phyloP scores from a whole-genome alignment of 2,113 vertebrate genomes.

The Cyanistes caeruleus region DNA sequence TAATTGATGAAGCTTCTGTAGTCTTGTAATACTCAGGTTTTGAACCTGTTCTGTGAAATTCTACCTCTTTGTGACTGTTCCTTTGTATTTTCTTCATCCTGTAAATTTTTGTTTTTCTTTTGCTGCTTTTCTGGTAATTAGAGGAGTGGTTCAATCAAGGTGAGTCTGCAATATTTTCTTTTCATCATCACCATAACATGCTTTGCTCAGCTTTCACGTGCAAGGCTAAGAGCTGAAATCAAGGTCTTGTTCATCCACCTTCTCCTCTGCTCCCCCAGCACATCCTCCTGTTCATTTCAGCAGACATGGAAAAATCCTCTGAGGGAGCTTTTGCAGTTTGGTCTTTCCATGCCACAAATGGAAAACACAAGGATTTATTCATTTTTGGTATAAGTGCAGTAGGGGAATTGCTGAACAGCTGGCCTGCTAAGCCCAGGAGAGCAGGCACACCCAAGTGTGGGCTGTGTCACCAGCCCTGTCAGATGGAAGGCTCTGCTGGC shows the following conservation, averaged over 20 bases:
- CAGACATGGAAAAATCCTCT: neutral
- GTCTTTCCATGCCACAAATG: neutral
- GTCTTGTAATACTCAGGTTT: neutral
- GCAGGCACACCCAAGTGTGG: neutral
- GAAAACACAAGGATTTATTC: neutral
- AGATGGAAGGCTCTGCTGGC: neutral
- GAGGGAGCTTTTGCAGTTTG: neutral
- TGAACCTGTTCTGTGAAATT: constrained; percentile 36
- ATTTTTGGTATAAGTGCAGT: neutral
- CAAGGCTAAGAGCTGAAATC: neutral
- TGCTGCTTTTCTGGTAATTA: constrained; percentile 90
- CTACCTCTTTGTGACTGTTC: constrained; percentile 79
- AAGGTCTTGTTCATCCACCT: neutral
- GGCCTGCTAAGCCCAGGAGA: neutral
- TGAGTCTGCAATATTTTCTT: constrained; percentile 80
- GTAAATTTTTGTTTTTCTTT: constrained; percentile 78
- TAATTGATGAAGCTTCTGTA: neutral
- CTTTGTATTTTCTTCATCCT: constrained; percentile 77
- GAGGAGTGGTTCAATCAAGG: constrained; percentile 99
- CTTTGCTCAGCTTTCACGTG: constrained; percentile 8
- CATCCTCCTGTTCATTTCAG: neutral
- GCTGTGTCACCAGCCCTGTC: neutral
- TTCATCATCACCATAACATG: constrained; percentile 11
- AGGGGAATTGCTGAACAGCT: neutral
- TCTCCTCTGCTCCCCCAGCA: neutral